Evolutionary conservation across 1,140 invertebrate genomes (phyloP), one percentile per base, ranked within the genome.

Genomic region (Laupala kohalensis): DNA sequence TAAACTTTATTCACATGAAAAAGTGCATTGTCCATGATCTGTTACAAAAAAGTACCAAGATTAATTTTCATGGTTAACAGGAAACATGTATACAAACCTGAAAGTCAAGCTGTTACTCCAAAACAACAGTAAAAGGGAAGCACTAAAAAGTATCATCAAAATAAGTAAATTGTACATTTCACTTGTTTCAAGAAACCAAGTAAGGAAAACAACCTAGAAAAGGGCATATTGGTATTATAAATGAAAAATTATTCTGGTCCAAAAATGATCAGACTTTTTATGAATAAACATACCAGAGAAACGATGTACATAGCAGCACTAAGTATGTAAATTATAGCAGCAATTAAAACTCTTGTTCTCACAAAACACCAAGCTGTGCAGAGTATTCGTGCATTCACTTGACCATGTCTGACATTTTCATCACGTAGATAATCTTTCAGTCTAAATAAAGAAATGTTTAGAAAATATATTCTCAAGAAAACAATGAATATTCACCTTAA

Each of bases 111-210:
- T 65, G 67, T 62, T 62, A 75, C 73, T 74, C 69, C 12, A 77
- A 68, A 72, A 76, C 76, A 24, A 77, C 25, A 19, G 70, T 69
- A 24, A 75, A 73, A 64, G 74, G 75, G 75, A 75, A 77, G 37
- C 9, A 53, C 37, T 53, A 19, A 9, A 53, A 9, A 53, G 9
- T 19, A 53, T 13, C 37, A 53, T 19, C 37, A 53, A 53, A 53
- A 53, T 19, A 13, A 53, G 37, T 19, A 53, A 53, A 53, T 13
- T 13, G 19, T 53, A 19, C 9, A 53, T 53, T 53, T 53, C 37
- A 53, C 19, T 9, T 9, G 37, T 53, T 53, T 53, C 9, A 4
- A 9, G 37, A 53, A 53, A 53, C 37, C 37, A 53, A 2, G 37
- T 13, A 53, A 53, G 37, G 19, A 53, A 53, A 53, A 53, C 9